Conservation (phyloP, 1,140 invertebrate species). For the Cheumatopsyche charites region DNA sequence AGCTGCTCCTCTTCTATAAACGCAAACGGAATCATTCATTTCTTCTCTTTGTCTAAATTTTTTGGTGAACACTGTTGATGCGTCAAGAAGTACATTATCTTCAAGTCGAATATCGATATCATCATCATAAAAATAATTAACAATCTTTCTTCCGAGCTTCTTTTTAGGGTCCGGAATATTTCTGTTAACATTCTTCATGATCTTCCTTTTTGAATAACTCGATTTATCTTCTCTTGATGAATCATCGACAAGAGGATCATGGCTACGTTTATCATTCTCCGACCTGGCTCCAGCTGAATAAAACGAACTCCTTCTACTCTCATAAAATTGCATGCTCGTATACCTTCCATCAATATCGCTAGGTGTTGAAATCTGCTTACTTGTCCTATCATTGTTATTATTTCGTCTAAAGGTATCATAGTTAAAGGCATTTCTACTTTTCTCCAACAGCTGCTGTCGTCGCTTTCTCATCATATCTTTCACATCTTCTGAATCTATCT, state of each 20-base stretch:
- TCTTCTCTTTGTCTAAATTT: slow-evolving; percentile 49
- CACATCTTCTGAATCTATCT: slow-evolving; percentile 59
- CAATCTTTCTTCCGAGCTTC: slow-evolving; percentile 49
- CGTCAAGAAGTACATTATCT: slow-evolving; percentile 59
- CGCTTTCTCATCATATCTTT: slow-evolving; percentile 58
- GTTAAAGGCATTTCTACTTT: slow-evolving; percentile 45
- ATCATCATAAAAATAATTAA: slow-evolving; percentile 61
- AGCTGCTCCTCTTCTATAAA: slow-evolving; percentile 32
- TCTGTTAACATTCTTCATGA: slow-evolving; percentile 59
- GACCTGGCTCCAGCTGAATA: slow-evolving; percentile 56
- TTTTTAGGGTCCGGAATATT: slow-evolving; percentile 51
- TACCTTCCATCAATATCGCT: slow-evolving; percentile 41
- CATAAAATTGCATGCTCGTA: slow-evolving; percentile 44
- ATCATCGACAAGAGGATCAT: slow-evolving; percentile 59
- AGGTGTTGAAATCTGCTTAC: slow-evolving; percentile 34
- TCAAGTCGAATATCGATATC: slow-evolving; percentile 57
- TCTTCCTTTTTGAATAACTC: slow-evolving; percentile 58
- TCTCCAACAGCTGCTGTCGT: slow-evolving; percentile 54
- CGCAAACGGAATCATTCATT: slow-evolving; percentile 43
- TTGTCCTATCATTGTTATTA: slow-evolving; percentile 42
- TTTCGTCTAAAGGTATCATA: slow-evolving; percentile 45
- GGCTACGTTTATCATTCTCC: slow-evolving; percentile 55
- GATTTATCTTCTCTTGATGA: slow-evolving; percentile 60
- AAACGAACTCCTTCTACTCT: slow-evolving; percentile 53
- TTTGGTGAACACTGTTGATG: slow-evolving; percentile 59